These are phyloP conservation scores for Drosophila ficusphila DNA, from an alignment of 1,140 invertebrate species.

Conservation along the genomic window DNA sequence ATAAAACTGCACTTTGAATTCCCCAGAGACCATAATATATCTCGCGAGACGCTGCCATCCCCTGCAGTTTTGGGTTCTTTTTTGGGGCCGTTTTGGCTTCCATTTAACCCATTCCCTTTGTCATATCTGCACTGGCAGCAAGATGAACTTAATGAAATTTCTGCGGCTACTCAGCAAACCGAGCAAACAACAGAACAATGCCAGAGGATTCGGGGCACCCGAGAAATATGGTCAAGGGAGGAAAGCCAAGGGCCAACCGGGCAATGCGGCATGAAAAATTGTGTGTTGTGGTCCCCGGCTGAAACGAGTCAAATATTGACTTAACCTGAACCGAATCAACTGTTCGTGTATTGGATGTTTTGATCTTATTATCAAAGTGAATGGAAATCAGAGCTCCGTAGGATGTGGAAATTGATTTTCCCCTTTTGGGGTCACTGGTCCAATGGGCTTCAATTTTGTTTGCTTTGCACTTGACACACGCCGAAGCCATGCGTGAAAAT, in stretches of 20 bases:
- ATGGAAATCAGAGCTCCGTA: constrained; percentile 38
- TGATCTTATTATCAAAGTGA: constrained; percentile 76
- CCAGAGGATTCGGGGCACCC: background rate
- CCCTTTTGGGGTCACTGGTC: constrained; percentile 49
- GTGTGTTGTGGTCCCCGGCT: constrained; percentile 71
- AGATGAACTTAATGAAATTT: constrained; percentile 77
- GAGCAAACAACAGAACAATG: constrained; percentile 61
- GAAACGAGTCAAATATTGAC: constrained; percentile 68
- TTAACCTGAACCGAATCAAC: constrained; percentile 53
- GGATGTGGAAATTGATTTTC: constrained; percentile 64
- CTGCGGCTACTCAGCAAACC: constrained; percentile 63
- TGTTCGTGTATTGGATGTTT: constrained; percentile 53
- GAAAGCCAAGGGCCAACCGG: constrained; percentile 28
- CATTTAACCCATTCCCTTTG: constrained; percentile 61
- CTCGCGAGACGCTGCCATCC: background rate
- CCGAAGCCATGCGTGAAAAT: constrained; percentile 75
- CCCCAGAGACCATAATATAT: background rate
- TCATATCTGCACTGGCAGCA: constrained; percentile 60
- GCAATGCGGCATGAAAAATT: constrained; percentile 78
- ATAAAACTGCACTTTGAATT: background rate
- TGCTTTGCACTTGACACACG: constrained; percentile 76
- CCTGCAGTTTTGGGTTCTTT: constrained; percentile 44
- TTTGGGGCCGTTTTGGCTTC: constrained; percentile 4
- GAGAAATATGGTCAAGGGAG: background rate
- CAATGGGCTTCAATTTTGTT: constrained; percentile 28